These are phyloP conservation scores for Caenorhabditis sinica DNA, from an alignment of 2,888 invertebrate genomes.

Conservation along the genomic window DNA sequence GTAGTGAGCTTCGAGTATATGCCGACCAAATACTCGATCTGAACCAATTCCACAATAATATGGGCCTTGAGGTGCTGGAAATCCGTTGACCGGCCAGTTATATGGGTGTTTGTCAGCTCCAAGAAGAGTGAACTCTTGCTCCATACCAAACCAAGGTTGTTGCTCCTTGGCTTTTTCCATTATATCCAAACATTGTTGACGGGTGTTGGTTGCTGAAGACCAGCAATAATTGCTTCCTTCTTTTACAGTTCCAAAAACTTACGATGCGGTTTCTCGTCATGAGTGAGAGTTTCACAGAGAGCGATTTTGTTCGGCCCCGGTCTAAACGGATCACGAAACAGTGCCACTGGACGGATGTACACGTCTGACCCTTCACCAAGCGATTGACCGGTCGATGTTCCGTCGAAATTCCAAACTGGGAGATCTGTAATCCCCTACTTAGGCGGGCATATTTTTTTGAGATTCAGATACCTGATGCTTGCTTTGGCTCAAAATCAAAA, in stretches of 20 bases:
- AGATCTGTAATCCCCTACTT: constrained; percentile 80
- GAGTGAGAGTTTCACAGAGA: constrained; percentile 77
- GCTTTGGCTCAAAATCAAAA: constrained; percentile 89
- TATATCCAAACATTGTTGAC: constrained; percentile 84
- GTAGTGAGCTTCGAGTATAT: constrained; percentile 96
- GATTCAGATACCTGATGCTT: constrained; percentile 85
- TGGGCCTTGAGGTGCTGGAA: constrained; percentile 86
- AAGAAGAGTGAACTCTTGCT: constrained; percentile 86
- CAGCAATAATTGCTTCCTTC: not conserved
- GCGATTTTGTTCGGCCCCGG: constrained; percentile 78
- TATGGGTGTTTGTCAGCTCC: constrained; percentile 83
- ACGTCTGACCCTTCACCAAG: constrained; percentile 87
- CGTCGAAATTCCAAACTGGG: constrained; percentile 85
- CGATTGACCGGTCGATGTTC: constrained; percentile 84
- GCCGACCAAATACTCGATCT: constrained; percentile 94
- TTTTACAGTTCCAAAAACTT: constrained; percentile 28
- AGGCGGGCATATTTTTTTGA: not conserved
- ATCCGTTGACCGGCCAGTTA: constrained; percentile 80
- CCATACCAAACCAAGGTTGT: constrained; percentile 85
- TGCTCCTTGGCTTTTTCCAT: constrained; percentile 84
- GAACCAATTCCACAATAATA: constrained; percentile 99
- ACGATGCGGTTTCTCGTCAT: constrained; percentile 76
- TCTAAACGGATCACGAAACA: constrained; percentile 91
- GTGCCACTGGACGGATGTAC: constrained; percentile 91
- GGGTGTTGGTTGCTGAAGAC: constrained; percentile 84